Evolutionary conservation across 1,140 invertebrate genomes (phyloP), one percentile per base, ranked within the genome.

Genomic region (Callitettix versicolor): DNA sequence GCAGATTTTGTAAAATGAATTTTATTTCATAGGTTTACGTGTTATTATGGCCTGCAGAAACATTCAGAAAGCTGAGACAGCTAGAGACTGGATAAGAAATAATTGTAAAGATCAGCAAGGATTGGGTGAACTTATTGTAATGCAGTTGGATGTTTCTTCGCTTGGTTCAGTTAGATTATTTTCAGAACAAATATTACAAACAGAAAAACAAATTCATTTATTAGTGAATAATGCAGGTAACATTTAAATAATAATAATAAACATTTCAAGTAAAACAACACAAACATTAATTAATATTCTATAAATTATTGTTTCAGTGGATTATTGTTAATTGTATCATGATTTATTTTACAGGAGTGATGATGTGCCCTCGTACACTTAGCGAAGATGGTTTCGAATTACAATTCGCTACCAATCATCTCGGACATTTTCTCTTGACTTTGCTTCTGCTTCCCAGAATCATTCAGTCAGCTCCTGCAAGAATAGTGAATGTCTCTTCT

Each of bases 391-490:
- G 88, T 1, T 84, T 84, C 63, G 92, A 95, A 66, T 76, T 78
- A 53, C 84, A 90, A 57, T 71, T 91, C 12, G 84, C 81, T 14
- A 80, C 82, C 0, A 91, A 91, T 68, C 81, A 90, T 68, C 68
- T 91, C 41, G 87, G 88, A 0, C 91, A 93, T 65, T 94, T 93
- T 64, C 72, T 93, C 33, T 71, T 95, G 0, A 94, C 90, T 1
- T 72, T 83, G 49, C 67, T 95, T 17, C 68, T 96, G 0, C 59
- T 95, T 44, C 78, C 77, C 46, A 68, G 77, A 60, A 71, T 86
- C 21, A 65, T 76, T 61, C 64, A 70, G 14, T 69, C 75, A 11
- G 76, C 80, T 0, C 85, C 86, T 1, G 75, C 75, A 43, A 71
- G 85, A 38, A 81, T 88, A 34, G 68, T 88, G 9, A 85, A 79